Base-by-base conservation (phyloP, 2,797 vertebrate species). In the Aratinga solstitialis region DNA sequence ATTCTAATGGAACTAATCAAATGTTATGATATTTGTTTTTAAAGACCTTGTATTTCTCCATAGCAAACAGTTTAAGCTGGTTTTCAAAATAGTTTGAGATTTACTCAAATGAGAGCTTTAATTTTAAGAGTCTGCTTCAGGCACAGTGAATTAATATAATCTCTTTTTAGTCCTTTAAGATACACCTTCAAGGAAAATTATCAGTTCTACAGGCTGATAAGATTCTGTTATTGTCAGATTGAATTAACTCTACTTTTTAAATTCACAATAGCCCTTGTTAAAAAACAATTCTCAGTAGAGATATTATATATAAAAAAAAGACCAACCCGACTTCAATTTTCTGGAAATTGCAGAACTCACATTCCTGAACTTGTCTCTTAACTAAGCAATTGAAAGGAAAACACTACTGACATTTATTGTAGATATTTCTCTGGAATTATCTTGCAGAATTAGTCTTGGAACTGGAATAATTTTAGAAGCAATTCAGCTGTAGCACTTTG, bases 391-490 rank as follows among this genome's bases (percentile, higher is more conserved):
- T 72, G 53, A 96, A 94, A 89, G 13, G 10, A 97, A 93, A 93
- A 78, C 8, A 43, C 13, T 69, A 84, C 4, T 0, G 0, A 30
- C 18, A 65, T 58, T 61, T 87, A 47, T 83, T 93, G 23, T 68
- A 48, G 30, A 5, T 63, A 53, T 77, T 87, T 95, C 58, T 87
- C 65, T 78, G 43, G 22, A 48, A 90, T 92, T 93, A 66, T 53
- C 58, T 54, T 85, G 32, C 27, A 93, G 66, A 85, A 77, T 5
- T 65, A 50, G 38, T n/a, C 6, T 34, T 76, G 50, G 65, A 93
- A 87, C 32, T 84, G 77, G 53, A 84, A 90, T 82, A 91, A 93
- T 91, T 93, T 92, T 91, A 85, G 68, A 95, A 89, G 18, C 10
- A 84, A 86, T 89, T 94, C 72, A 73, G 9, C 42, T 56, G 26